Evolutionary conservation across 2,113 vertebrate genomes (phyloP), one percentile per base, ranked within the genome.

Genomic region (Dicrurus megarhynchus): DNA sequence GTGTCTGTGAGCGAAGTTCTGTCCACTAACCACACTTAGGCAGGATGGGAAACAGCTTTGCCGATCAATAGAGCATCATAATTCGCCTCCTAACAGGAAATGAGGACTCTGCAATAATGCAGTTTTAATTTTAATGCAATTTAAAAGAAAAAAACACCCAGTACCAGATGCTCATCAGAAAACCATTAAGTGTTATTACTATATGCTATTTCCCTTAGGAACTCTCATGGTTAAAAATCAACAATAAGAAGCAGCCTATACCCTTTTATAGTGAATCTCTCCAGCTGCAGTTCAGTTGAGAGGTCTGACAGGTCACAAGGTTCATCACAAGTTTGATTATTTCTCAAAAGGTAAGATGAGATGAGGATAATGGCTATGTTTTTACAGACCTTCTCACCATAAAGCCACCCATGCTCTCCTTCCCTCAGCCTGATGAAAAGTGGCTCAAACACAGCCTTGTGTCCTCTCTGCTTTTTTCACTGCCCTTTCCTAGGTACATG

Each of bases 21-120:
- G 76, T 78, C 92, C 79, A 56, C 88, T 90, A 93, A 94, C 91
- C 73, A 93, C 73, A 65, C 60, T 95, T 65, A 84, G 4, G 57
- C 49, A 90, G 86, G 88, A 93, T 92, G 61, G 86, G 84, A 96
- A 96, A 94, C 73, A 93, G 90, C 76, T 95, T 87, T 96, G 86
- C 78, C 88, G 92, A 93, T 97, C 96, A 94, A 97, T 95, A 95
- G 15, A 89, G 81, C 65, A 90, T 79, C 90, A 87, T 96, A 94
- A 92, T 81, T 95, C 7, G 64, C 93, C 92, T 90, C n/a, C 17
- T 84, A 93, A 92, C 92, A 97, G 96, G 96, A 97, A 96, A 95
- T 93, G 93, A 96, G 77, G 80, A 89, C 80, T 94, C 80, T 94
- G 65, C 86, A 94, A 84, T 93, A 89, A 49, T 93, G 89, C 61